Evolutionary conservation across 2,113 vertebrate species (phyloP).

Genomic region (Carlito syrichta): DNA sequence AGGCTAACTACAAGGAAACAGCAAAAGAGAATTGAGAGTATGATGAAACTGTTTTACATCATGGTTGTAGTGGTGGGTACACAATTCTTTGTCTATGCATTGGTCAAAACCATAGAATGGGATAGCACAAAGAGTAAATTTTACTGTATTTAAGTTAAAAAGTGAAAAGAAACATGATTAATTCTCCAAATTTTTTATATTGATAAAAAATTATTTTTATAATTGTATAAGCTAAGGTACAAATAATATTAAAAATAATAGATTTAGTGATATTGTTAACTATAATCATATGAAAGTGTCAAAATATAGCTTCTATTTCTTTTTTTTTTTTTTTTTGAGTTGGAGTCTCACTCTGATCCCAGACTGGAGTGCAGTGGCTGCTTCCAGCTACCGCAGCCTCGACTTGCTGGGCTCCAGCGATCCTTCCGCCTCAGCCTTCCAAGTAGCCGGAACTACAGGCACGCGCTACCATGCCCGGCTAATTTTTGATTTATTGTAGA

Average conservation of each 20-base stretch:
- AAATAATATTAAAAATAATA: constrained; percentile 10
- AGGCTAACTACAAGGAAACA: not conserved
- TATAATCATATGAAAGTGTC: constrained; percentile 52
- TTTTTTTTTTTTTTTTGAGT: no score
- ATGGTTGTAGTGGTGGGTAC: no score
- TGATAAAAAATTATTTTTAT: not conserved
- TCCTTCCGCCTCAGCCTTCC: no score
- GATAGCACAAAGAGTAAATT: not conserved
- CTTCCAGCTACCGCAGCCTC: no score
- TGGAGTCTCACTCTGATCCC: no score
- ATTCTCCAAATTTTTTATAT: not conserved
- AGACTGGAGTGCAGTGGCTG: no score
- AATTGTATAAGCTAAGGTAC: not conserved
- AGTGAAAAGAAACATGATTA: not conserved
- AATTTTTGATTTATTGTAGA: no score
- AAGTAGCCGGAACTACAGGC: no score
- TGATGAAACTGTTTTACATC: not conserved
- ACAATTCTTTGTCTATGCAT: not conserved
- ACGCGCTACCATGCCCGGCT: no score
- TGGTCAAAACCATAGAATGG: not conserved
- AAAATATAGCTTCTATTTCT: not conserved
- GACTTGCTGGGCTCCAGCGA: no score
- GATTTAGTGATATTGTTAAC: constrained; percentile 50
- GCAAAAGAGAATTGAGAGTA: not conserved
- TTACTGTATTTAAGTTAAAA: not conserved